Evolutionary conservation across 1,140 invertebrate species (phyloP).

Genomic region (Drosophila nannoptera): DNA sequence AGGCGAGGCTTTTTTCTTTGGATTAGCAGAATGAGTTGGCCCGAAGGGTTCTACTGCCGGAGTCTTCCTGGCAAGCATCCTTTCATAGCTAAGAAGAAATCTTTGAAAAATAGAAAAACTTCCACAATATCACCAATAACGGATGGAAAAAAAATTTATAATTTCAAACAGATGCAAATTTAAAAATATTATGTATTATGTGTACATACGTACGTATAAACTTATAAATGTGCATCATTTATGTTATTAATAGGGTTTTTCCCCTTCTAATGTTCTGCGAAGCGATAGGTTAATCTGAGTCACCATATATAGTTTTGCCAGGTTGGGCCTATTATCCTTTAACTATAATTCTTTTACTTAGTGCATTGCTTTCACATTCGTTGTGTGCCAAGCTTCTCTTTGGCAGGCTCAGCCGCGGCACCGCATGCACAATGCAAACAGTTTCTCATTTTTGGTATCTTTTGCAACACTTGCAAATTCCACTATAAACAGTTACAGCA

Average conservation of each 20-base stretch:
- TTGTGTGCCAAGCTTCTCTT: background rate
- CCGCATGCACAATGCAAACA: no score
- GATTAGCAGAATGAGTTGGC: background rate
- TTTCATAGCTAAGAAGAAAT: no score
- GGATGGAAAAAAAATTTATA: background rate
- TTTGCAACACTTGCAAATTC: background rate
- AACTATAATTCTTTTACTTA: constrained; percentile 13
- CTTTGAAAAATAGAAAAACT: background rate
- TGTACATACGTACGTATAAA: background rate
- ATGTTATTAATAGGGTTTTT: background rate
- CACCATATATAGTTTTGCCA: background rate
- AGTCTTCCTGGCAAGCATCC: background rate
- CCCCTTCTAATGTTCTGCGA: background rate
- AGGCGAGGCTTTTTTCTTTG: background rate
- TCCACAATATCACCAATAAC: background rate
- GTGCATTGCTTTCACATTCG: constrained; percentile 4
- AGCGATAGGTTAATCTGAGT: background rate
- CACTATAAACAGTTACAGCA: background rate
- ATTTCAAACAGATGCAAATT: no score
- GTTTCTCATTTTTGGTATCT: background rate
- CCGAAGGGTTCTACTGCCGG: no score
- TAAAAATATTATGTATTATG: background rate
- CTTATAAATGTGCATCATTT: constrained; percentile 11
- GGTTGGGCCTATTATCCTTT: background rate
- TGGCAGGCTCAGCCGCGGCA: background rate